Base-by-base conservation (phyloP, 2,113 vertebrate species). In the Australoheros scitulus region DNA sequence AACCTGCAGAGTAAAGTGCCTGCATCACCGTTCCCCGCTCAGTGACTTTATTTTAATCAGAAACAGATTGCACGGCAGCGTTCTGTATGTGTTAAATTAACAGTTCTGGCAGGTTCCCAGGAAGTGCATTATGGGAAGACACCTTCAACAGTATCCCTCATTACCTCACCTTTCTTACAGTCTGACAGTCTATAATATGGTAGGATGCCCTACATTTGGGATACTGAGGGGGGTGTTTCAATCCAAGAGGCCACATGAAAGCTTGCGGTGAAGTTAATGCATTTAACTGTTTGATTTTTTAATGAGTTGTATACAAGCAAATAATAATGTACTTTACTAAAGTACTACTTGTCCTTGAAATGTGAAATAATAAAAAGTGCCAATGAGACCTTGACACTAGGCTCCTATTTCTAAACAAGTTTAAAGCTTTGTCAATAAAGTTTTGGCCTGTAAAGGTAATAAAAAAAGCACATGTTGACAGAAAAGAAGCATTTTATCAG, bases 121-220 rank as follows among this genome's bases (percentile, higher is more conserved):
- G 41, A 85, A 79, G 79, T 88, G 79, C 90, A 91, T 91, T 87
- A 91, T 84, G 60, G 77, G 63, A 17, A 57, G 84, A 79, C 79
- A n/a, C 76, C 78, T 81, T 65, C 24, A 41, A 7, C 3, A 1
- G n/a, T n/a, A 59, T 59, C 22, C 18, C 55, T 85, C 20, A 20
- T 24, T 34, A 5, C 26, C 29, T 80, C 75, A 55, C 55, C 80
- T 84, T 75, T 22, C 36, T 61, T n/a, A n/a, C 59, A 20, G 8
- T 81, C 79, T 56, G 65, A 88, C 61, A 86, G 76, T 70, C 83
- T 64, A 64, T 61, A 36, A 82, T 20, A 5, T 11, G 8, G 11
- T 17, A 14, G 3, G n/a, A 65, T 55, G 56, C 76, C 70, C 13
- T 56, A 79, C 22, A 11, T 52, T 22, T 61, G 6, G 22, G 52